These are phyloP conservation scores for Pelodiscus sinensis DNA, from an alignment of 2,113 vertebrate genomes.

Conservation along the genomic window DNA sequence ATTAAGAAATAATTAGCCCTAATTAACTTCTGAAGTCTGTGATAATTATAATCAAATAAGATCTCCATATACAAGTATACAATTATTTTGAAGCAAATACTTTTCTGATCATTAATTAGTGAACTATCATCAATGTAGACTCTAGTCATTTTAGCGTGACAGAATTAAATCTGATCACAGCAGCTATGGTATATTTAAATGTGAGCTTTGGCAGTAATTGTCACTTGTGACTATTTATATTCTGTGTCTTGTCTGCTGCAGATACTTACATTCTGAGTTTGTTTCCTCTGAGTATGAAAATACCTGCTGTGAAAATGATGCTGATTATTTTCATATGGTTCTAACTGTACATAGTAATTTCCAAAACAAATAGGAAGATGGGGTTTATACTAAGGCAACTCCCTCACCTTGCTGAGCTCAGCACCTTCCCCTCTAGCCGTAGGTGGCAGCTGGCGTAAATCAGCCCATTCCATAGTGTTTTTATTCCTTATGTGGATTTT, in stretches of 20 bases:
- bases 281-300: background rate
- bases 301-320: background rate
- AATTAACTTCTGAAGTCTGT: slow-evolving; percentile 79
- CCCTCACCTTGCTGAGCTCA: background rate
- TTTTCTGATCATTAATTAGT: slow-evolving; percentile 79
- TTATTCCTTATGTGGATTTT: background rate
- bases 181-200: background rate
- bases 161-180: slow-evolving; percentile 18
- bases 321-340: background rate
- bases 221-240: slow-evolving; percentile 24
- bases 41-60: slow-evolving; percentile 82
- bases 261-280: background rate
- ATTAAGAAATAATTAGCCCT: slow-evolving; percentile 78
- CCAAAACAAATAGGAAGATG: background rate
- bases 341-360: background rate
- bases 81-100: slow-evolving; percentile 73
- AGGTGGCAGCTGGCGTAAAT: background rate
- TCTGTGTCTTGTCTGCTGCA: background rate
- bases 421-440: background rate
- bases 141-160: slow-evolving; percentile 32
- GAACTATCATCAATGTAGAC: slow-evolving; percentile 62
- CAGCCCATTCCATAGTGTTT: background rate
- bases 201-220: background rate
- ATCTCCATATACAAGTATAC: slow-evolving; percentile 73
- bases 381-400: background rate